Evolutionary conservation across 2,113 vertebrate species (phyloP).

Genomic region (Rhinopomastus cyanomelas): DNA sequence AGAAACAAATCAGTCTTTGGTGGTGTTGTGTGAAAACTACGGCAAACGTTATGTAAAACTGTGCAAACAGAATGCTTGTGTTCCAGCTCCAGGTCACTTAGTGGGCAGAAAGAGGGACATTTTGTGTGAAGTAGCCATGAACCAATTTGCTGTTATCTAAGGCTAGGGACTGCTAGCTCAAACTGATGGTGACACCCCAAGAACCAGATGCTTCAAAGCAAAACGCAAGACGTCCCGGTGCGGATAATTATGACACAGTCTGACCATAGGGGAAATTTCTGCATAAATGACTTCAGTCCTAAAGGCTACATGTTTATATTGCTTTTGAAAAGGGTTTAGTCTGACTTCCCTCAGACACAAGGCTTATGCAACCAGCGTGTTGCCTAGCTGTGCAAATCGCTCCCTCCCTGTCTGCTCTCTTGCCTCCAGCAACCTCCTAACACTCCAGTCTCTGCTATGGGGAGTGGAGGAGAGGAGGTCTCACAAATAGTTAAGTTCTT

Average conservation of each 20-base stretch:
- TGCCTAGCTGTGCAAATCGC: slow-evolving; percentile 21
- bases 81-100: slow-evolving; percentile 67
- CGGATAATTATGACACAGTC: slow-evolving; percentile 53
- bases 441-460: not conserved
- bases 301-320: slow-evolving; percentile 52
- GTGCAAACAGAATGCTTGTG: slow-evolving; percentile 61
- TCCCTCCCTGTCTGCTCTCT: not conserved
- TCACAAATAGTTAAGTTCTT: not conserved
- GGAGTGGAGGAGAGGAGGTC: not conserved
- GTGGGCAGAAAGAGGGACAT: slow-evolving; percentile 40
- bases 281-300: slow-evolving; percentile 44
- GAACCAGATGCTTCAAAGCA: slow-evolving; percentile 54
- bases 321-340: slow-evolving; percentile 52
- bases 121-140: slow-evolving; percentile 51
- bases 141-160: slow-evolving; percentile 38
- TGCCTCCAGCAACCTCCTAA: not conserved
- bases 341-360: slow-evolving; percentile 44
- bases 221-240: slow-evolving; percentile 42
- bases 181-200: not conserved
- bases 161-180: slow-evolving; percentile 32
- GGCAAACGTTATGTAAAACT: slow-evolving; percentile 64
- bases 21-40: slow-evolving; percentile 56
- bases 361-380: slow-evolving; percentile 38
- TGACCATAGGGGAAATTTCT: slow-evolving; percentile 60
- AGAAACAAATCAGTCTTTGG: slow-evolving; percentile 63